phyloP scores from a whole-genome alignment of 1,140 invertebrate species.

The Apolygus lucorum region DNA sequence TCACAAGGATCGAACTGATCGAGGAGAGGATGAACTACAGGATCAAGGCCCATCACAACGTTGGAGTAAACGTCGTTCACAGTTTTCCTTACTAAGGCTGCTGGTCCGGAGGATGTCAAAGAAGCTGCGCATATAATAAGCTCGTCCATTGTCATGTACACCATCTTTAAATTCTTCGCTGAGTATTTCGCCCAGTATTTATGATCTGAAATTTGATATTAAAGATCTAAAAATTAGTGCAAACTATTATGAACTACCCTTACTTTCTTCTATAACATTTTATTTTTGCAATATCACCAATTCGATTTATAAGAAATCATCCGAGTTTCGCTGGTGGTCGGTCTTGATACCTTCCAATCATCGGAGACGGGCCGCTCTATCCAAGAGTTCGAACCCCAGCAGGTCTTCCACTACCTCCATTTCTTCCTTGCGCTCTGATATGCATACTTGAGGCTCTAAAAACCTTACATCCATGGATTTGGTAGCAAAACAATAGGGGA shows the following conservation, averaged over 20 bases:
- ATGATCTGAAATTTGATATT: neutral
- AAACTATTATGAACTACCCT: neutral
- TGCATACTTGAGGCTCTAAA: no score
- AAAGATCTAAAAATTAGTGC: neutral
- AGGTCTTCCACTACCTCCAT: no score
- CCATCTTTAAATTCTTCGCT: neutral
- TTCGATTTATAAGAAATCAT: no score
- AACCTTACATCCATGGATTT: no score
- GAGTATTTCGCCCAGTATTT: neutral
- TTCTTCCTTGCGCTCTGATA: no score
- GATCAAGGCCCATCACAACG: neutral
- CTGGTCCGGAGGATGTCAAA: neutral
- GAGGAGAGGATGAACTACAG: neutral
- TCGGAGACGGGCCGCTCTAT: no score
- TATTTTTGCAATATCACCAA: no score
- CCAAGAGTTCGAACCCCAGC: no score
- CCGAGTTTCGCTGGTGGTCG: no score
- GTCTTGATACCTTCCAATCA: no score
- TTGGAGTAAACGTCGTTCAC: neutral
- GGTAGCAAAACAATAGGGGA: no score
- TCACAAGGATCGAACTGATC: slow-evolving; percentile 1
- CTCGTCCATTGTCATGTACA: neutral
- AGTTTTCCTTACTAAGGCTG: neutral
- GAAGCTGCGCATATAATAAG: neutral
- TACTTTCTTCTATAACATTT: neutral